These are phyloP conservation scores for Oreotrochilus melanogaster DNA, from an alignment of 2,113 vertebrate species.

Conservation along the genomic window DNA sequence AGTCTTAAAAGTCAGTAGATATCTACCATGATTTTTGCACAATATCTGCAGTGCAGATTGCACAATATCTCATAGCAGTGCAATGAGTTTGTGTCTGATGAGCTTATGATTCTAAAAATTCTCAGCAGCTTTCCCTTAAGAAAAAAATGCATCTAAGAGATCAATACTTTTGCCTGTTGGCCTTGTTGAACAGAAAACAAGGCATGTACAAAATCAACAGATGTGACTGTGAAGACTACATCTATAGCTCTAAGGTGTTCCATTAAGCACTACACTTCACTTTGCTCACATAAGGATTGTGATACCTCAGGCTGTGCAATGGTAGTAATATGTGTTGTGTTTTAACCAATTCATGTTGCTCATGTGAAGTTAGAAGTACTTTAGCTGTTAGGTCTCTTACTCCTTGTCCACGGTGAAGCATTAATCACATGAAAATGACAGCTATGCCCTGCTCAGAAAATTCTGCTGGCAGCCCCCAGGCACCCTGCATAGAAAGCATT, in stretches of 20 bases:
- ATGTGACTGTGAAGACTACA: not conserved
- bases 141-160: not conserved
- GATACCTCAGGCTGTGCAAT: not conserved
- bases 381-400: not conserved
- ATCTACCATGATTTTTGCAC: not conserved
- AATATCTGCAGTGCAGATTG: not conserved
- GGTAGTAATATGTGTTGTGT: not conserved
- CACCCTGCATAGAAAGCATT: not conserved
- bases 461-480: slow-evolving; percentile 3
- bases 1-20: not conserved
- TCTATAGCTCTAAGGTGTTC: not conserved
- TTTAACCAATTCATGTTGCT: not conserved
- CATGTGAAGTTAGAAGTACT: not conserved
- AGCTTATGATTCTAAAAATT: not conserved
- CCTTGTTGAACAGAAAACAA: slow-evolving; percentile 13
- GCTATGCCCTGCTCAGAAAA: not conserved
- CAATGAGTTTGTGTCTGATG: not conserved
- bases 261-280: not conserved
- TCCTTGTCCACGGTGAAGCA: not conserved
- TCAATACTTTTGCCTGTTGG: not conserved
- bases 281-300: not conserved
- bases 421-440: slow-evolving; percentile 28
- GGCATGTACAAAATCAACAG: not conserved
- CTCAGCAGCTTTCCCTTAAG: not conserved
- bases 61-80: not conserved